Base-by-base conservation (phyloP, 1,140 invertebrate species). In the Drosophila prosaltans region DNA sequence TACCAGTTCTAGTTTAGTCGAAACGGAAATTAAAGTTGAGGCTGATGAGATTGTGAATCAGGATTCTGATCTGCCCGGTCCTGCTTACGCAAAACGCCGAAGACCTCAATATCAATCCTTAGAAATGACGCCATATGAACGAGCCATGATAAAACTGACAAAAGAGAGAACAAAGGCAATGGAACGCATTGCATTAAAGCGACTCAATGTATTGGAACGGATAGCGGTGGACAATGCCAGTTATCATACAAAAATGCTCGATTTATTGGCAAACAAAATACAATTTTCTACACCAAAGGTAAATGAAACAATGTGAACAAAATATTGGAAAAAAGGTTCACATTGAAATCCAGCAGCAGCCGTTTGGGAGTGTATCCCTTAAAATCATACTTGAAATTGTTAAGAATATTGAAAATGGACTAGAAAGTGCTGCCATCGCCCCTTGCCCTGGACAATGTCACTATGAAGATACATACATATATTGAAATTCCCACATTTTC, bases 81-180 rank as follows among this genome's bases (percentile, higher is more conserved):
- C 45, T 3, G 3, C n/a, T 51, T 51, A 51, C 26, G 3, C 28
- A 2, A 39, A 39, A 59, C 9, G 8, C 3, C 5, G 36, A 21
- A 39, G 36, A 59, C 21, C 21, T 16, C 32, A 24, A 9, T 39
- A 40, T 59, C 57, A 39, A 21, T 21, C 30, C 9, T 11, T 21
- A 21, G 57, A 59, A 59, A 59, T 59, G 57, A 59, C 57, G 36
- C 57, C 57, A 59, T 59, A 59, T 32, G 57, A 59, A 9, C 57
- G 36, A 16, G 32, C 57, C 16, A 59, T 59, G 57, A 59, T 59
- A n/a, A 21, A 59, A 39, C 2, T 39, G n/a, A 6, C 10, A 21
- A 59, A 59, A 39, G 57, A 59, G 9, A 32, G 57, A 1, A 59
- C 57, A 24, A 39, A 24, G 11, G 16, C 30, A 32, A 39, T 59